Evolutionary conservation across 2,797 vertebrate genomes (phyloP).

Genomic region (Melopsittacus undulatus): DNA sequence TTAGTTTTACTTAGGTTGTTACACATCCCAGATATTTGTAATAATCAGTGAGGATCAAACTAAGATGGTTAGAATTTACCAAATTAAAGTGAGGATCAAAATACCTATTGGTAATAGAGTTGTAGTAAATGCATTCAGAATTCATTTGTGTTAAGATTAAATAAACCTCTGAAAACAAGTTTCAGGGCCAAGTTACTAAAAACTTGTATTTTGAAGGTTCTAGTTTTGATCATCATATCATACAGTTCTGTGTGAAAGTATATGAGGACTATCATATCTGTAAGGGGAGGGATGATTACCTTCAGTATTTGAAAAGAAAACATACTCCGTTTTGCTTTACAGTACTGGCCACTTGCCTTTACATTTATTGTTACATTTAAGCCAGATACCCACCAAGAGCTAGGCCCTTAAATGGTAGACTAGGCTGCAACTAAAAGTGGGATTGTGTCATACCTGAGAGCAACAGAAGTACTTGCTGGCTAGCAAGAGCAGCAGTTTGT

Average conservation of each 20-base stretch:
- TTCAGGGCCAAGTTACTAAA: not conserved
- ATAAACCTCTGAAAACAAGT: not conserved
- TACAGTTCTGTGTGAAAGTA: not conserved
- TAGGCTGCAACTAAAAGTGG: not conserved
- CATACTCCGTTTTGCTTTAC: not conserved
- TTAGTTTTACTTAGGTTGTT: not conserved
- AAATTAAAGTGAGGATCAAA: not conserved
- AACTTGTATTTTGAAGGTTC: not conserved
- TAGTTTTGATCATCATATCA: not conserved
- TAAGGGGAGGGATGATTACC: not conserved
- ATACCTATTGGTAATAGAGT: not conserved
- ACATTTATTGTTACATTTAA: not conserved
- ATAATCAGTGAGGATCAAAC: not conserved
- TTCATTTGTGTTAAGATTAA: not conserved
- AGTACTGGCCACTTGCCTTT: not conserved
- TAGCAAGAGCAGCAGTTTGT: not conserved
- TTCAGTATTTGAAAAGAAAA: not conserved
- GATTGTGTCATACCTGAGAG: not conserved
- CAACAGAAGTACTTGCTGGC: not conserved
- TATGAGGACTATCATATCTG: not conserved
- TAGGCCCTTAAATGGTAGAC: not conserved
- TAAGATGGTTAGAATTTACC: not conserved
- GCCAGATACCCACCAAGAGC: not conserved
- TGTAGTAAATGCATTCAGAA: not conserved
- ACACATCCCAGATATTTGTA: not conserved